Evolutionary conservation across 2,888 invertebrate species (phyloP).

Genomic region (Actias luna): DNA sequence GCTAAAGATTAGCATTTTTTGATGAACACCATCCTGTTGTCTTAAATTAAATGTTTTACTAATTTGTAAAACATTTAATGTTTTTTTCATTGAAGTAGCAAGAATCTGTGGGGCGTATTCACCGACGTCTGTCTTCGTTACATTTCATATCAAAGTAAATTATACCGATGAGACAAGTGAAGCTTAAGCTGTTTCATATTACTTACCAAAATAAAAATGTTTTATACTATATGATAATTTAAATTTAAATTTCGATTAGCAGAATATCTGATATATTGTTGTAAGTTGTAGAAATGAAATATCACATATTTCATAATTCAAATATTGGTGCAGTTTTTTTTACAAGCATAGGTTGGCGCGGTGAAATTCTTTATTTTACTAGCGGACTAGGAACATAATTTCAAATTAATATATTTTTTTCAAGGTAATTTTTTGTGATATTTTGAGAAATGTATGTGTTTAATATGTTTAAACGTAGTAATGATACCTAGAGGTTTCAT

Average conservation of each 20-base stretch:
- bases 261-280: too few species aligned
- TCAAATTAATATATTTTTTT: too few species aligned
- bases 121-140: constrained; percentile 37
- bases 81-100: constrained; percentile 13
- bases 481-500: too few species aligned
- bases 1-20: not conserved
- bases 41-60: not conserved
- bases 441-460: too few species aligned
- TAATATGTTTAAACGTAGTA: too few species aligned
- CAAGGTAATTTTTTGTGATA: too few species aligned
- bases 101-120: constrained; percentile 26
- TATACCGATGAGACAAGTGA: constrained; percentile 32
- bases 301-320: not conserved
- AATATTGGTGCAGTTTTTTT: not conserved
- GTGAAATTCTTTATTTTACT: not conserved
- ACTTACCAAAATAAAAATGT: constrained; percentile 30
- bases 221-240: constrained; percentile 13
- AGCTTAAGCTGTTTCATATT: constrained; percentile 35
- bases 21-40: not conserved
- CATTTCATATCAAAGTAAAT: constrained; percentile 43
- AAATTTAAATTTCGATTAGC: not conserved
- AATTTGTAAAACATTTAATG: not conserved
- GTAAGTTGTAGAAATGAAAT: too few species aligned
- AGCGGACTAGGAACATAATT: too few species aligned
- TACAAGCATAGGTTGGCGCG: not conserved